These are phyloP conservation scores for Leucozona laternaria DNA, from an alignment of 2,888 invertebrate species.

Conservation along the genomic window DNA sequence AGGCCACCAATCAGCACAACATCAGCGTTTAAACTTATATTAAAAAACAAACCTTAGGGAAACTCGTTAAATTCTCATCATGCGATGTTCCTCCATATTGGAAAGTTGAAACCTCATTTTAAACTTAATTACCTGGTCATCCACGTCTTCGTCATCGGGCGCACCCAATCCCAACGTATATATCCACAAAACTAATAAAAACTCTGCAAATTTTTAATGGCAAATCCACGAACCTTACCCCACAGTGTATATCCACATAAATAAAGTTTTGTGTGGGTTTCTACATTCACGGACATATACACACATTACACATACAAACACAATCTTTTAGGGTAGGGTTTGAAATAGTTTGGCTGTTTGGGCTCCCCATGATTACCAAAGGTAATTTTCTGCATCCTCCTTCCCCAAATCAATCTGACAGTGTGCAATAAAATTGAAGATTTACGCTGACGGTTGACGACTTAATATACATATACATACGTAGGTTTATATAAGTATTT, in stretches of 20 bases:
- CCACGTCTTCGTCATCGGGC: not conserved
- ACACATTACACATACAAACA: not conserved
- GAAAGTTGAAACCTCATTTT: slow-evolving; percentile 67
- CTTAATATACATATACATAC: not conserved
- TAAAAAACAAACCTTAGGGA: not conserved
- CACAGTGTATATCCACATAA: not conserved
- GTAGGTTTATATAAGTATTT: not conserved
- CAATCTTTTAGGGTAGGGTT: not conserved
- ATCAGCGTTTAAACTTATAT: not conserved
- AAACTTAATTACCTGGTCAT: slow-evolving; percentile 65
- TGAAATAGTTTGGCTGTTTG: slow-evolving; percentile 30
- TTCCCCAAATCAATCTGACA: not conserved
- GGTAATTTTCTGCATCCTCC: not conserved
- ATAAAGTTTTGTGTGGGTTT: not conserved
- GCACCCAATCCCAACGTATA: not conserved
- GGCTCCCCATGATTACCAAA: slow-evolving; percentile 16
- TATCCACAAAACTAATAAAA: slow-evolving; percentile 56
- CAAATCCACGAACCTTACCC: slow-evolving; percentile 8
- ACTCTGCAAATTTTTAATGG: slow-evolving; percentile 61
- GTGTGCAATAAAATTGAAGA: not conserved
- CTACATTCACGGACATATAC: not conserved
- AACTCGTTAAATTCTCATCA: slow-evolving; percentile 50
- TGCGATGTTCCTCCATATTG: slow-evolving; percentile 35
- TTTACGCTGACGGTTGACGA: slow-evolving; percentile 6
- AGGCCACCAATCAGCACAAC: not conserved